Evolutionary conservation across 2,888 invertebrate species (phyloP).

Genomic region (Rhamnusium bicolor): DNA sequence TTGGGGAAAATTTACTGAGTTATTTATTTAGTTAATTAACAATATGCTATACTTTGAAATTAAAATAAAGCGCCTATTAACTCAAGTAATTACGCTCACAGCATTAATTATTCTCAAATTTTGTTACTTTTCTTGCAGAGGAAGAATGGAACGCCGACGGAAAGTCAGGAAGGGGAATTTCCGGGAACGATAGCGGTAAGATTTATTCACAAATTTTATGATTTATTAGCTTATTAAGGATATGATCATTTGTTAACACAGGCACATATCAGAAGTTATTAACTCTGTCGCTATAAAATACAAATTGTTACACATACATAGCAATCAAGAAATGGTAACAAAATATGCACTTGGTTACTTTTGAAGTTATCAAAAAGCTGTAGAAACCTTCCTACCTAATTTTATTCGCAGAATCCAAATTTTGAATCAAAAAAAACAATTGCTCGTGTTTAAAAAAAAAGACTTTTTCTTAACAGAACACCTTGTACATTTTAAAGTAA

Average conservation of each 20-base stretch:
- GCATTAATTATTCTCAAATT: slow-evolving; percentile 33
- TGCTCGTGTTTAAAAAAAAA: too few relatives aligned
- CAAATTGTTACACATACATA: too few relatives aligned
- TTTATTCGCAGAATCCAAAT: too few relatives aligned
- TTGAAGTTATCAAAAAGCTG: too few relatives aligned
- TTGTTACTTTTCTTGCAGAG: slow-evolving; percentile 71
- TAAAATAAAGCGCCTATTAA: slow-evolving; percentile 26
- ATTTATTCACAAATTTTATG: slow-evolving; percentile 34
- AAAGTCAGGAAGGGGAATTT: slow-evolving; percentile 69
- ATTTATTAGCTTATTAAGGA: slow-evolving; percentile 11
- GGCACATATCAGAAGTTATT: not conserved
- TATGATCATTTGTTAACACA: not conserved
- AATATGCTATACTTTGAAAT: slow-evolving; percentile 7
- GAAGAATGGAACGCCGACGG: slow-evolving; percentile 78
- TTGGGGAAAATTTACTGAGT: not conserved
- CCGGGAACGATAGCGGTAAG: slow-evolving; percentile 70
- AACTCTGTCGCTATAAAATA: too few relatives aligned
- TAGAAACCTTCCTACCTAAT: too few relatives aligned
- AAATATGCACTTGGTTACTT: too few relatives aligned
- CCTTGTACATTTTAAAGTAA: too few relatives aligned
- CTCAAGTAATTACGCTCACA: slow-evolving; percentile 26
- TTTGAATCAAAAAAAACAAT: too few relatives aligned
- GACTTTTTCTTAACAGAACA: too few relatives aligned
- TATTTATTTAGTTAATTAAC: slow-evolving; percentile 32
- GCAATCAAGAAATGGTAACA: too few relatives aligned